Conservation (phyloP, 1,140 invertebrate genomes). For the Nephotettix cincticeps region DNA sequence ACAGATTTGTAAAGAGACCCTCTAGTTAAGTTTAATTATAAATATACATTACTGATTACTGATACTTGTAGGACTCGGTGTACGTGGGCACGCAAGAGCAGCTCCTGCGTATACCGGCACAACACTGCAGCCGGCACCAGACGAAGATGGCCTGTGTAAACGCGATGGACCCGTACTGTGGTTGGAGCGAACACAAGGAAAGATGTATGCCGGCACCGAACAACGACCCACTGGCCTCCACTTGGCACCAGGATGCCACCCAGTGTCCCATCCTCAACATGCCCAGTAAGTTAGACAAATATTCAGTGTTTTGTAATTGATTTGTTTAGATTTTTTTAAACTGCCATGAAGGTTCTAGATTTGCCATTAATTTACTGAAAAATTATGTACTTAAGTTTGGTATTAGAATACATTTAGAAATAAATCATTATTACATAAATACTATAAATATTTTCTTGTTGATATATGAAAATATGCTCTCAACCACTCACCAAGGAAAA, state of each 20-base stretch:
- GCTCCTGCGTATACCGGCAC: constrained; percentile 70
- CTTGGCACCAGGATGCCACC: constrained; percentile 71
- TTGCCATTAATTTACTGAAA: too few relatives aligned
- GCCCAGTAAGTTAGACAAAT: constrained; percentile 39
- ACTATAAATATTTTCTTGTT: too few relatives aligned
- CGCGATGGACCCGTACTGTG: constrained; percentile 91
- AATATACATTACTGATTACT: too few relatives aligned
- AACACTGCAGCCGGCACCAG: constrained; percentile 73
- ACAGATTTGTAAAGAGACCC: too few relatives aligned
- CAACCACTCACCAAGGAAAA: too few relatives aligned
- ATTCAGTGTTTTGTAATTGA: too few relatives aligned
- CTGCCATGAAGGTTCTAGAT: too few relatives aligned
- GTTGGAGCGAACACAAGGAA: constrained; percentile 78
- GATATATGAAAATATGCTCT: too few relatives aligned
- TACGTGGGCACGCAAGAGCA: constrained; percentile 75
- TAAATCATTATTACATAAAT: too few relatives aligned
- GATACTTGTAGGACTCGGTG: constrained; percentile 68
- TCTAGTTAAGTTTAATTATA: not conserved
- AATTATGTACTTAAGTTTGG: too few relatives aligned
- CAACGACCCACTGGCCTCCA: constrained; percentile 57
- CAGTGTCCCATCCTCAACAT: constrained; percentile 50
- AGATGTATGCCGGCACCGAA: constrained; percentile 67
- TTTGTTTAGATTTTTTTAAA: too few relatives aligned
- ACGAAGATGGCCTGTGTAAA: constrained; percentile 71
- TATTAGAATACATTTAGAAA: too few relatives aligned